These are phyloP conservation scores for Malaclemys terrapin DNA, from an alignment of 2,113 vertebrate genomes.

Conservation along the genomic window DNA sequence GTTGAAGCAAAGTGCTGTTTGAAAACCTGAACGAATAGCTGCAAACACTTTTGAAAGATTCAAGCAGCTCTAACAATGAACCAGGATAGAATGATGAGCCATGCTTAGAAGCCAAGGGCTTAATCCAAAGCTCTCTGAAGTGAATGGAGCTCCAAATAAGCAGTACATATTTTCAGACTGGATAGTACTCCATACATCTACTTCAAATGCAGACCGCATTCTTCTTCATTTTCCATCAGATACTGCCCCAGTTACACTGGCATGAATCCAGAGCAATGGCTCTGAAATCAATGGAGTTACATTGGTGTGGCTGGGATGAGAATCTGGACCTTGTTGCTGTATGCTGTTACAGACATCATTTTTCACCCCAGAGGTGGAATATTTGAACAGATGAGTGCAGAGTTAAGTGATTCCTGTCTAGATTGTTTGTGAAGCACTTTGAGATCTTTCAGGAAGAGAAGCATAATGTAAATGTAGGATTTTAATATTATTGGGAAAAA, in stretches of 20 bases:
- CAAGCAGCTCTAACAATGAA: background rate
- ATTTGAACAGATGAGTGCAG: background rate
- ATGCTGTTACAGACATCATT: background rate
- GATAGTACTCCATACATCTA: background rate
- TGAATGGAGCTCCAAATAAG: background rate
- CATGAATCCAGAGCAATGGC: background rate
- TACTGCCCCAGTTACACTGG: background rate
- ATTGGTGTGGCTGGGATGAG: background rate
- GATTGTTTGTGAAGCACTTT: constrained; percentile 31
- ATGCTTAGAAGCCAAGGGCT: background rate
- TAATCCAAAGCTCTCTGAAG: background rate
- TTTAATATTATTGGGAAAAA: constrained; percentile 55
- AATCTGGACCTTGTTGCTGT: background rate
- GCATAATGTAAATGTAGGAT: constrained; percentile 2
- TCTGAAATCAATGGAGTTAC: background rate
- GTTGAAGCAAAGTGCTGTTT: background rate
- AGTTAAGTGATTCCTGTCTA: background rate
- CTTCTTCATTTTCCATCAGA: background rate
- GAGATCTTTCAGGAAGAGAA: constrained; percentile 49
- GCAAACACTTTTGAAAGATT: background rate
- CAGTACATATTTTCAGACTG: background rate
- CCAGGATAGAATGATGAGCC: background rate
- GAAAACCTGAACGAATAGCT: background rate
- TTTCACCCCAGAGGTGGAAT: background rate
- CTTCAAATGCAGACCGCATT: background rate